A percentile compares a stretch with the other conserved stretches of the same genome.
Conservation (phyloP, 2,888 invertebrate species). For the Coremacera marginata region DNA sequence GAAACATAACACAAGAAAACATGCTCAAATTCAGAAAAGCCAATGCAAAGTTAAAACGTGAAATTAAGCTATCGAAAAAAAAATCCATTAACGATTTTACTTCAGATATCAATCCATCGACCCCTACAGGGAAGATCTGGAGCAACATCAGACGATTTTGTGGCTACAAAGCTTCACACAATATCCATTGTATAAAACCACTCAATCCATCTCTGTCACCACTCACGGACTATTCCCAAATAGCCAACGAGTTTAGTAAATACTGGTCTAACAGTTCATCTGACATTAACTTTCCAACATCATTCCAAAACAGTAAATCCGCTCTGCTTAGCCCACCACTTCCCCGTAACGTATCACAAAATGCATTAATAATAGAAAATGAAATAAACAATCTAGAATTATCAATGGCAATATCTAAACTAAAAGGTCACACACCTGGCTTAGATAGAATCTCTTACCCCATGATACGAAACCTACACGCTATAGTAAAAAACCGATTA, state of each 20-base stretch:
- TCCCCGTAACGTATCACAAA: neutral
- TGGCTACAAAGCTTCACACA: too few species aligned
- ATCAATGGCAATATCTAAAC: neutral
- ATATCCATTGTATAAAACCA: too few species aligned
- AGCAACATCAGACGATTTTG: too few species aligned
- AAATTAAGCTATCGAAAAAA: neutral
- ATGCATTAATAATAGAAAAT: neutral
- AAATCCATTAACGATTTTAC: slow-evolving; percentile 11
- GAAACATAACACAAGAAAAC: neutral
- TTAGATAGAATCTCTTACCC: too few species aligned
- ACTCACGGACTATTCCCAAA: neutral
- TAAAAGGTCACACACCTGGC: slow-evolving; percentile 27
- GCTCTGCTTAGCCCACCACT: neutral
- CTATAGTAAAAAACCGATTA: neutral
- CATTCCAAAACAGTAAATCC: neutral
- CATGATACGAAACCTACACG: slow-evolving; percentile 4
- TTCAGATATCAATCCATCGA: slow-evolving; percentile 9
- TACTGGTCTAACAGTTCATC: slow-evolving; percentile 24
- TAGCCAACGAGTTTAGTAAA: slow-evolving; percentile 11
- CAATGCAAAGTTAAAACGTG: neutral
- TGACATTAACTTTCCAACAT: neutral
- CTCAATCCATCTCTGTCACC: too few species aligned
- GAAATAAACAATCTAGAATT: slow-evolving; percentile 18
- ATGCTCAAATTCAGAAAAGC: neutral
- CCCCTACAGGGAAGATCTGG: neutral